A percentile compares a stretch with the other conserved stretches of the same genome.
phyloP scores from a whole-genome alignment of 2,113 vertebrate genomes.

The Eptesicus fuscus region DNA sequence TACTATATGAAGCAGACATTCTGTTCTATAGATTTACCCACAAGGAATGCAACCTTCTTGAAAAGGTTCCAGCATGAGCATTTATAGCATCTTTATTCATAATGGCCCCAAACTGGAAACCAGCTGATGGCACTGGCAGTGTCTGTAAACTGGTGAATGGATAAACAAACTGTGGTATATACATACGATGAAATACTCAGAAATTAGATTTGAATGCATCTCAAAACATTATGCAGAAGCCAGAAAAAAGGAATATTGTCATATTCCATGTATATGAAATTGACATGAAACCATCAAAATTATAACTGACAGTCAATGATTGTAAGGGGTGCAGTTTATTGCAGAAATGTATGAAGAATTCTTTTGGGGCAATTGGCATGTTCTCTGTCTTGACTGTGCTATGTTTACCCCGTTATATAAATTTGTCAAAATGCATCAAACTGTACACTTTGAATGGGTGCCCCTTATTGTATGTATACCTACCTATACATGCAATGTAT shows the following conservation, averaged over 20 bases:
- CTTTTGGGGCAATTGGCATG: accelerated
- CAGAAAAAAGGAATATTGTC: not conserved
- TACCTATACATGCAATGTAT: not conserved
- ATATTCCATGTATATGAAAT: not conserved
- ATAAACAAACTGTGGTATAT: not conserved
- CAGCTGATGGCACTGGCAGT: too few relatives aligned
- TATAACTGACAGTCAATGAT: not conserved
- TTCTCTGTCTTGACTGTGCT: not conserved
- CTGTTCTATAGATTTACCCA: accelerated
- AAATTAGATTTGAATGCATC: not conserved
- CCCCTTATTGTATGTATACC: not conserved
- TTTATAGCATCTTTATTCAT: not conserved
- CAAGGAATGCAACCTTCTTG: not conserved
- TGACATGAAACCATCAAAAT: not conserved
- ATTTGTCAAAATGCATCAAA: not conserved
- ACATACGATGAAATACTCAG: too few relatives aligned
- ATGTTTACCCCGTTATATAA: not conserved
- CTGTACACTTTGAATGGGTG: not conserved
- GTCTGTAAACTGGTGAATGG: too few relatives aligned
- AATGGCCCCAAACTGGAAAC: not conserved
- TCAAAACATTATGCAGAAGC: not conserved
- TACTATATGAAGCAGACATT: accelerated
- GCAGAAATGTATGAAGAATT: not conserved
- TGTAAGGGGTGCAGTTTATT: not conserved
- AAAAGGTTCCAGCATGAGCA: not conserved